Evolutionary conservation across 2,113 vertebrate species (phyloP).

Genomic region (Tyrannus savana): DNA sequence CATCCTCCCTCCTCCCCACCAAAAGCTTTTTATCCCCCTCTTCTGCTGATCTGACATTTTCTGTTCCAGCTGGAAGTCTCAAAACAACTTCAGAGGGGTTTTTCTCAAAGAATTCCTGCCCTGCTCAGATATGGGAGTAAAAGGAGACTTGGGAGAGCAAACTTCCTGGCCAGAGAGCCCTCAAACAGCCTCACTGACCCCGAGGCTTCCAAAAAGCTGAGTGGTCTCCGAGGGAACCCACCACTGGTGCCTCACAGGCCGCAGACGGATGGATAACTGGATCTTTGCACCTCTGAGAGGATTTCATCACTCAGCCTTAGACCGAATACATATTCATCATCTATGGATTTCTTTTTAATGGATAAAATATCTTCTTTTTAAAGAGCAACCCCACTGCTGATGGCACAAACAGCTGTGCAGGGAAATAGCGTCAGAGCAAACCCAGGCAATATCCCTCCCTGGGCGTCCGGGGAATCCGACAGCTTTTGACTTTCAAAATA

Average conservation of each 20-base stretch:
- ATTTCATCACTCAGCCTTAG: constrained; percentile 28
- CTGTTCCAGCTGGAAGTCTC: constrained; percentile 26
- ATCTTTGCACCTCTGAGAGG: constrained; percentile 9
- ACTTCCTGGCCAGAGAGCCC: neutral
- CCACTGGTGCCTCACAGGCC: neutral
- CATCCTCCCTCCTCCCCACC: neutral
- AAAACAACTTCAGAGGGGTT: neutral
- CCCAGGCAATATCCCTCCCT: constrained; percentile 4
- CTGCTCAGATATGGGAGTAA: neutral
- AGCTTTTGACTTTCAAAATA: constrained; percentile 49
- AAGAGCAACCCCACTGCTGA: constrained; percentile 32
- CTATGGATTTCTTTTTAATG: constrained; percentile 54
- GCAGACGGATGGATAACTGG: neutral
- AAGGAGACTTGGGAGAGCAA: constrained; percentile 5
- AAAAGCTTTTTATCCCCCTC: neutral
- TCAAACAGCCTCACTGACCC: neutral
- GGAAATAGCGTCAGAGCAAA: constrained; percentile 7
- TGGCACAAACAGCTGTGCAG: constrained; percentile 65
- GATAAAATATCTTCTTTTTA: constrained; percentile 51
- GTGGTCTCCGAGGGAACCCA: neutral
- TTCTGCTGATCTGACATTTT: neutral
- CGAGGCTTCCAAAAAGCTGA: neutral
- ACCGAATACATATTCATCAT: constrained; percentile 33
- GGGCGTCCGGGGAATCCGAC: constrained; percentile 33
- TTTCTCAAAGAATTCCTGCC: constrained; percentile 5